These are phyloP conservation scores for Myiothlypis chrysogaster DNA, from an alignment of 2,797 vertebrate species.

Conservation along the genomic window DNA sequence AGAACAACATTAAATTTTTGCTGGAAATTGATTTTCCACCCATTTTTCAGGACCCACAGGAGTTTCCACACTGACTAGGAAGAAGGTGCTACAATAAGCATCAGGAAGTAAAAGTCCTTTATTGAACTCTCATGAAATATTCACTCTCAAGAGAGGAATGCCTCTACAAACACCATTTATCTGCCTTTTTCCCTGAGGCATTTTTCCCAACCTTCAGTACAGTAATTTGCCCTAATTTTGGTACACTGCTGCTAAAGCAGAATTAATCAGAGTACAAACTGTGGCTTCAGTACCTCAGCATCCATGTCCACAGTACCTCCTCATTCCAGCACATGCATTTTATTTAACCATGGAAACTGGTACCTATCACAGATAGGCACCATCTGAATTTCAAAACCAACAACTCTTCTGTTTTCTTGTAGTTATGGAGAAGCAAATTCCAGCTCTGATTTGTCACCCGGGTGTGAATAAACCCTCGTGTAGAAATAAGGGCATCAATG, in stretches of 20 bases:
- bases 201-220: background rate
- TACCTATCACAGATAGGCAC: background rate
- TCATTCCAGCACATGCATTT: background rate
- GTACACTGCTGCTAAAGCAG: background rate
- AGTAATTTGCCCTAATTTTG: background rate
- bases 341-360: background rate
- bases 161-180: background rate
- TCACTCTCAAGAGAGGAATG: background rate
- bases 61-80: background rate
- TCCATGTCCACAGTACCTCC: background rate
- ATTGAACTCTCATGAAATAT: background rate
- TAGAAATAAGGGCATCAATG: background rate
- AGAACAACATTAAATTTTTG: background rate
- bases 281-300: background rate
- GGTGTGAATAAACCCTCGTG: background rate
- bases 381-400: background rate
- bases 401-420: background rate
- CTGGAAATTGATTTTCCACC: background rate
- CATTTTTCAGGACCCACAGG: background rate
- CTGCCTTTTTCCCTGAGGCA: background rate
- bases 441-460: background rate
- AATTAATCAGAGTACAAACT: background rate
- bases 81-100: background rate
- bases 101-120: background rate
- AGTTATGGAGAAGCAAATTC: background rate